Evolutionary conservation across 2,113 vertebrate genomes (phyloP).

Genomic region (Acanthisitta chloris): DNA sequence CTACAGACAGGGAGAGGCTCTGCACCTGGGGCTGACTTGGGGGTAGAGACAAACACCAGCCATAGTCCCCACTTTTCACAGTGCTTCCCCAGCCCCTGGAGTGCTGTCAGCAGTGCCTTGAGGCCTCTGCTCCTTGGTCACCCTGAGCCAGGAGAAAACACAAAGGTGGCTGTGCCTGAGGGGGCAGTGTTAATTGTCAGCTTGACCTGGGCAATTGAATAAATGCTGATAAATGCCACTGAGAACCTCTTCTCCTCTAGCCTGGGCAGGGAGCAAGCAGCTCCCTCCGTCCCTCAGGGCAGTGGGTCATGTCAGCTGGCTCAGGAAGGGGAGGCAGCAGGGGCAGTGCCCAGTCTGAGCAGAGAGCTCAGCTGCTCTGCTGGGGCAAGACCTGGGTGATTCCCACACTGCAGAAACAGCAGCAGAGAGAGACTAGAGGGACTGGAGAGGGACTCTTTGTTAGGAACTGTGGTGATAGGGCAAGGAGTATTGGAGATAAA

Average conservation of each 20-base stretch:
- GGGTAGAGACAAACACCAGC: not conserved
- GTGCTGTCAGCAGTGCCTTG: not conserved
- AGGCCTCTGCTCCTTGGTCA: not conserved
- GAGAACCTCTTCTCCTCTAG: not conserved
- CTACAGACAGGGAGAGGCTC: not conserved
- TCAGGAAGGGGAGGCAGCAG: fast-evolving
- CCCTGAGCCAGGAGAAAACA: not conserved
- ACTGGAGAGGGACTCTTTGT: too few species aligned
- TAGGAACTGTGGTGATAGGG: too few species aligned
- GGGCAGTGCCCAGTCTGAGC: fast-evolving
- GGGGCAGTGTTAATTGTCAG: not conserved
- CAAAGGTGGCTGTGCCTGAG: not conserved
- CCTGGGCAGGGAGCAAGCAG: not conserved
- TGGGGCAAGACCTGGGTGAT: not conserved
- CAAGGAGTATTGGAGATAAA: too few species aligned
- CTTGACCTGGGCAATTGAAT: not conserved
- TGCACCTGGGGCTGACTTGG: not conserved
- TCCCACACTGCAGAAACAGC: not conserved
- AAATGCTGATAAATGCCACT: constrained; percentile 13
- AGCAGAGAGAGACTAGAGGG: too few species aligned
- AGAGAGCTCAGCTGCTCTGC: not conserved
- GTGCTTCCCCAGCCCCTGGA: not conserved
- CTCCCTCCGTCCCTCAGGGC: not conserved
- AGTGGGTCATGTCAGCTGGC: not conserved
- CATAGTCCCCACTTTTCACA: too few species aligned